A percentile compares a stretch with the other conserved stretches of the same genome.
These are phyloP conservation scores for Sinella curviseta DNA, from an alignment of 1,140 invertebrate genomes.

Conservation along the genomic window DNA sequence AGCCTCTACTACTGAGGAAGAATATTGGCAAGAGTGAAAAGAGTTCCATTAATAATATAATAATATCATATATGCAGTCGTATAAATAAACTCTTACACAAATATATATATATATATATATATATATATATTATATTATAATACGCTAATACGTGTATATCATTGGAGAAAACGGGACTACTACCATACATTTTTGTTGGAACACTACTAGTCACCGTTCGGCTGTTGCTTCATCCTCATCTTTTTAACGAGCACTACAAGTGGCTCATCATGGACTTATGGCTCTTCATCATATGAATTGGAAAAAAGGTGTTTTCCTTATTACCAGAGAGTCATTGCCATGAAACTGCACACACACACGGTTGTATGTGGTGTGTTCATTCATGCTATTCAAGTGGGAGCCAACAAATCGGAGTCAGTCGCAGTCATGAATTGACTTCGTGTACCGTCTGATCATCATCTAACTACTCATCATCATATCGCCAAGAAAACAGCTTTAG, in stretches of 20 bases:
- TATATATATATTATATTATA: no score
- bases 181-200: no score
- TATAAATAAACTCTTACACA: no score
- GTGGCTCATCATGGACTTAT: background rate
- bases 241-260: background rate
- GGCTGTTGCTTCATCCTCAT: background rate
- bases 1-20: background rate
- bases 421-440: constrained; percentile 16
- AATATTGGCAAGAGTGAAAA: background rate
- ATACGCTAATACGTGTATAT: no score
- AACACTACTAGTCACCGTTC: background rate
- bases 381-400: background rate
- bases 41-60: no score
- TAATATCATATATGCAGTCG: no score
- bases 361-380: background rate
- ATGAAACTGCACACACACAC: background rate
- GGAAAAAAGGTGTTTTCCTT: background rate
- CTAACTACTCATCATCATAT: background rate
- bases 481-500: background rate
- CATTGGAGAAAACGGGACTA: no score
- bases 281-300: background rate
- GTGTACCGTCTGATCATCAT: constrained; percentile 9
- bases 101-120: no score
- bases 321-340: background rate
- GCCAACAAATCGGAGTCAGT: background rate